Percentiles rank a stretch among this genome's conserved stretches.
phyloP scores from a whole-genome alignment of 2,797 vertebrate genomes.

The Phrynocephalus vlangalii region DNA sequence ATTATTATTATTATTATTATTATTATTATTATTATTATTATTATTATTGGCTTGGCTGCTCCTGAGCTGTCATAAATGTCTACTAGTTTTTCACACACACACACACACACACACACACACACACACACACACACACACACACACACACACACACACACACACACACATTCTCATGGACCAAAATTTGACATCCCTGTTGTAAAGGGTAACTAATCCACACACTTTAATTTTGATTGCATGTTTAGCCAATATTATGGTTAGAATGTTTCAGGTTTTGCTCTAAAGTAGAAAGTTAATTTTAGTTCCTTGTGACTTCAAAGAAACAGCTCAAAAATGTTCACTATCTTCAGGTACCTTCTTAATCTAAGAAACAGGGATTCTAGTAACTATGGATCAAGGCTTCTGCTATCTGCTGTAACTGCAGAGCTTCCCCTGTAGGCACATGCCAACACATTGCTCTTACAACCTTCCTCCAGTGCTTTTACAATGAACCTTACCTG shows the following conservation, averaged over 20 bases:
- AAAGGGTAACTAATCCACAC: background rate
- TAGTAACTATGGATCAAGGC: background rate
- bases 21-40: too few relatives aligned
- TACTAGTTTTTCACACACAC: too few relatives aligned
- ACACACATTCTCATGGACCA: too few relatives aligned
- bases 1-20: too few relatives aligned
- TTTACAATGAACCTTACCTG: slow-evolving; percentile 80
- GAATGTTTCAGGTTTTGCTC: background rate
- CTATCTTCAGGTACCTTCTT: background rate
- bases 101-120: too few relatives aligned
- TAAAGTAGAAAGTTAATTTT: background rate
- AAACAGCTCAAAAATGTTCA: background rate
- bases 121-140: too few relatives aligned
- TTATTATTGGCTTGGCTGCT: too few relatives aligned
- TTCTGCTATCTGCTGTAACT: background rate
- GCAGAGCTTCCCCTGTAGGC: too few relatives aligned
- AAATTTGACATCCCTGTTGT: background rate
- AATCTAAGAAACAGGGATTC: background rate
- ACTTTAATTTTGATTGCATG: background rate
- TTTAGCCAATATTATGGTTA: background rate
- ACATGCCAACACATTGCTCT: background rate
- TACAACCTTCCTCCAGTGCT: background rate
- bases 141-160: too few relatives aligned
- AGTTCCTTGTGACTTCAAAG: background rate
- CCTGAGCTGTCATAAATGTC: too few relatives aligned